Percentiles rank a stretch among this genome's conserved stretches.
phyloP scores from a whole-genome alignment of 2,888 invertebrate species.

The Hylaea fasciaria region DNA sequence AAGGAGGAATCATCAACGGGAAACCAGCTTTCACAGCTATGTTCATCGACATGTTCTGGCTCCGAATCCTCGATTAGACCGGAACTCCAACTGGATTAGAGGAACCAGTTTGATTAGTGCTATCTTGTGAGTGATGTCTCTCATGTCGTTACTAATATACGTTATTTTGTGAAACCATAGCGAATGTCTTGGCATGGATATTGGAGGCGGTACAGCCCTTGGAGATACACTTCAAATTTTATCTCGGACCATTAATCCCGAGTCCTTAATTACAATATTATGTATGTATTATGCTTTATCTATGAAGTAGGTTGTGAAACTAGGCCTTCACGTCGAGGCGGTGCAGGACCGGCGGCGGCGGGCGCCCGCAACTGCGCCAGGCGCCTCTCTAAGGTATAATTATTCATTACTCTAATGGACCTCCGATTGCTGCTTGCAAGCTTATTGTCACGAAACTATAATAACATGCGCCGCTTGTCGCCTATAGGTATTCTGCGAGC shows the following conservation, averaged over 20 bases:
- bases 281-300: conserved; percentile 41
- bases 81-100: too few species aligned
- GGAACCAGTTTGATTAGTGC: neutral
- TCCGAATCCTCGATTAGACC: too few species aligned
- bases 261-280: conserved; percentile 46
- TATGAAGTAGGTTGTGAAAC: conserved; percentile 68
- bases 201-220: conserved; percentile 23
- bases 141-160: neutral
- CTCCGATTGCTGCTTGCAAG: conserved; percentile 59
- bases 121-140: neutral
- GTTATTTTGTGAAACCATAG: conserved; percentile 10
- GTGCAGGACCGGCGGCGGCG: conserved; percentile 55
- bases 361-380: conserved; percentile 48
- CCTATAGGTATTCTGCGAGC: conserved; percentile 10
- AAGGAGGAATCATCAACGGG: too few species aligned
- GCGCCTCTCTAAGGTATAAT: conserved; percentile 61
- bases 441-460: conserved; percentile 69
- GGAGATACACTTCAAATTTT: conserved; percentile 32
- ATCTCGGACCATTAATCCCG: conserved; percentile 46
- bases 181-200: conserved; percentile 16
- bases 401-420: conserved; percentile 77
- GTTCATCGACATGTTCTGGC: too few species aligned
- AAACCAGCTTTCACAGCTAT: too few species aligned
- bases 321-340: conserved; percentile 64
- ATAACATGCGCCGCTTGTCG: conserved; percentile 43